Evolutionary conservation across 2,113 vertebrate genomes (phyloP).

Genomic region (sheep (Ovis aries)): ARS-UI_Ramb_v3.0 NC_056055.1:9274501-9275000

Average conservation of each 20-base stretch:
- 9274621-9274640: no score
- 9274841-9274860: background rate
- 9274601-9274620: rapidly evolving
- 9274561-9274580: background rate
- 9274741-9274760: background rate
- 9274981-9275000: background rate
- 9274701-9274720: background rate
- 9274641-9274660: rapidly evolving
- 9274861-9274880: background rate
- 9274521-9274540: background rate
- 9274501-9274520: background rate
- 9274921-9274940: background rate
- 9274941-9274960: background rate
- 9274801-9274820: background rate
- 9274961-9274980: background rate
- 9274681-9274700: rapidly evolving
- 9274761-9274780: background rate
- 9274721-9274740: background rate
- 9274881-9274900: rapidly evolving
- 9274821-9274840: background rate
- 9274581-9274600: background rate
- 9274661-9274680: background rate
- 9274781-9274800: background rate
- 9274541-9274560: background rate
- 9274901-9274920: background rate